Conservation (phyloP, 2,888 invertebrate genomes). For the Alviniconcha strummeri region DNA sequence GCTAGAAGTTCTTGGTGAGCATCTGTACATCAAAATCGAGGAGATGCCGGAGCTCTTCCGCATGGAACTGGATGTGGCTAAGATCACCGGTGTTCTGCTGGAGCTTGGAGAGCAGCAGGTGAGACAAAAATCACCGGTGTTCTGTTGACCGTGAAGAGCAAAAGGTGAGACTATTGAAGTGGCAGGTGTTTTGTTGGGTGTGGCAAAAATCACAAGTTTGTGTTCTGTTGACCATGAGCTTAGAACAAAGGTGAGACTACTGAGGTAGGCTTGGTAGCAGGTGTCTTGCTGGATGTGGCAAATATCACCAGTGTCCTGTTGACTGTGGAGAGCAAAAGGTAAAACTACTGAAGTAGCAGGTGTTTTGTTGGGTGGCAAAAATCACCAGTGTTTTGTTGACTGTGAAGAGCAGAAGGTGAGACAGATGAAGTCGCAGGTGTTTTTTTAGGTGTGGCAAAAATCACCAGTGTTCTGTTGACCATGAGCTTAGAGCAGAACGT, state of each 20-base stretch:
- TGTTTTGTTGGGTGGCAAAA: conserved; percentile 4
- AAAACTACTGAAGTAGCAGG: not conserved
- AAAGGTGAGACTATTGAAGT: conserved; percentile 2
- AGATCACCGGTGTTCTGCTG: conserved; percentile 31
- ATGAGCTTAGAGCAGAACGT: conserved; percentile 27
- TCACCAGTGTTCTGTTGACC: conserved; percentile 31
- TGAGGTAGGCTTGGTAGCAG: no score
- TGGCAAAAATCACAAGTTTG: conserved; percentile 24
- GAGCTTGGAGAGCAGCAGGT: conserved; percentile 30
- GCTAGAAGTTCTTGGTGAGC: conserved; percentile 29
- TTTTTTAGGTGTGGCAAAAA: conserved; percentile 2
- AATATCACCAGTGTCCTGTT: conserved; percentile 30
- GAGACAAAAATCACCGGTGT: conserved; percentile 28
- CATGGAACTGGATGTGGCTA: conserved; percentile 3
- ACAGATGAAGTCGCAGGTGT: no score
- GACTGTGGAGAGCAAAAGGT: conserved; percentile 28
- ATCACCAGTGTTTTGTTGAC: conserved; percentile 23
- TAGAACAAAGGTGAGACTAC: conserved; percentile 28
- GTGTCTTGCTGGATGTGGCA: not conserved
- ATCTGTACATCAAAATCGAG: conserved; percentile 29
- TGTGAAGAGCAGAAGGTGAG: conserved; percentile 27
- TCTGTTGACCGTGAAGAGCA: conserved; percentile 27
- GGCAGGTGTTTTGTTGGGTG: not conserved
- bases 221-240: conserved; percentile 18
- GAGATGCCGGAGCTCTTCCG: not conserved